Base-by-base conservation (phyloP, 2,113 vertebrate species). In the Spermophilus dauricus region DNA sequence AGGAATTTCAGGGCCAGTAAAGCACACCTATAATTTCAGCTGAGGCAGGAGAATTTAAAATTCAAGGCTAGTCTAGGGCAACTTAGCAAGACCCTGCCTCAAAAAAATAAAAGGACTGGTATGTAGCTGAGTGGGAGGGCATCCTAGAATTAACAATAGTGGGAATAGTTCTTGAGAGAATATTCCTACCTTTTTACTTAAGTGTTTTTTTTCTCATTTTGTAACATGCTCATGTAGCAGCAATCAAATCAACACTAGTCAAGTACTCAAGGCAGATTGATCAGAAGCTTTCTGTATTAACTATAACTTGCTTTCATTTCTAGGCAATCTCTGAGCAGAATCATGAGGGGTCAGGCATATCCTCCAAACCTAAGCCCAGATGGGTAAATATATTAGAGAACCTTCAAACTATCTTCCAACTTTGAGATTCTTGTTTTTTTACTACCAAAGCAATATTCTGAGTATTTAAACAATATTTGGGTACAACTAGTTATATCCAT, bases 331-430 rank as follows among this genome's bases (percentile, higher is more conserved):
- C 73, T 70, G 63, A 94, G 67, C 24, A 95, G 56, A 76, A 63
- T 51, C 48, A 83, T 13, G 8, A 73, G 53, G 24, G 56, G n/a
- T 34, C 13, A 88, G n/a, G 32, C 24, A 11, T 42, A 87, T 58
- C n/a, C 24, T 73, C 61, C 82, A 92, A 89, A 95, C 28, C 53
- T 81, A 90, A 96, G 45, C 61, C 22, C 32, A 91, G 16, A 86
- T 42, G 45, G 53, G 53, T 67, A 91, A 90, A 4, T 84, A 37
- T 8, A 83, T 20, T 42, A 69, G 16, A 94, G 72, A 81, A 67
- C 11, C 51, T 86, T 86, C 56, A 61, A 94, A 82, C 48, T 34
- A 65, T 56, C 22, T 69, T 93, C 39, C 16, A 72, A 87, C 8
- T 22, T 67, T 0, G 13, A 90, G 53, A 53, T 39, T 70, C 56